Conservation (phyloP, 2,113 vertebrate species). For the Dipodomys stephensi region DNA sequence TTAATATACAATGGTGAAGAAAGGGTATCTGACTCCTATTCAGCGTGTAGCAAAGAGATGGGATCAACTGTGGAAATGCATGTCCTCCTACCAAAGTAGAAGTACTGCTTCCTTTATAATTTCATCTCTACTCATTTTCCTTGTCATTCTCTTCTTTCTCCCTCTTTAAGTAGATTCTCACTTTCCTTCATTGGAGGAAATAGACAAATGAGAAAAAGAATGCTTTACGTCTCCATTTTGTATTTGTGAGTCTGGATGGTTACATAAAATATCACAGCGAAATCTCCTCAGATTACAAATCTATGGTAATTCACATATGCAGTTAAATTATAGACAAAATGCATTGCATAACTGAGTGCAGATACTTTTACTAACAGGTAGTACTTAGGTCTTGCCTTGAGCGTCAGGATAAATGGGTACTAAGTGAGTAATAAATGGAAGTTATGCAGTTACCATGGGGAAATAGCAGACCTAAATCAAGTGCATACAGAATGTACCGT, state of each 20-base stretch:
- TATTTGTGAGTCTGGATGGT: neutral
- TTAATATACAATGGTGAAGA: neutral
- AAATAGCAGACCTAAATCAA: neutral
- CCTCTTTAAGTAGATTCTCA: neutral
- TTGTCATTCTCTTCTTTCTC: neutral
- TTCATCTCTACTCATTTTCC: neutral
- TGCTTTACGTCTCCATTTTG: neutral
- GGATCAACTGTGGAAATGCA: neutral
- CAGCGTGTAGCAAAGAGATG: neutral
- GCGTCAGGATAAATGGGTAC: neutral
- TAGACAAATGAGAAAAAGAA: neutral
- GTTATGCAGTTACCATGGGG: neutral
- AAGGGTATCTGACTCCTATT: neutral
- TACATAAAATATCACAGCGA: too few relatives aligned
- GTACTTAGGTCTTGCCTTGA: neutral
- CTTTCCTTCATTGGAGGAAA: neutral
- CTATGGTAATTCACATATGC: too few relatives aligned
- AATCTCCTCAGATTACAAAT: too few relatives aligned
- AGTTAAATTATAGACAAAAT: neutral
- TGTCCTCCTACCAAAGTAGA: neutral
- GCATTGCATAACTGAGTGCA: neutral
- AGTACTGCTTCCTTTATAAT: neutral
- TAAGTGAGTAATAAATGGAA: neutral
- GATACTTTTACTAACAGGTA: neutral
- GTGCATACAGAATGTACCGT: neutral